Conservation (phyloP, 2,113 vertebrate species). For the Pachyramphus minor region DNA sequence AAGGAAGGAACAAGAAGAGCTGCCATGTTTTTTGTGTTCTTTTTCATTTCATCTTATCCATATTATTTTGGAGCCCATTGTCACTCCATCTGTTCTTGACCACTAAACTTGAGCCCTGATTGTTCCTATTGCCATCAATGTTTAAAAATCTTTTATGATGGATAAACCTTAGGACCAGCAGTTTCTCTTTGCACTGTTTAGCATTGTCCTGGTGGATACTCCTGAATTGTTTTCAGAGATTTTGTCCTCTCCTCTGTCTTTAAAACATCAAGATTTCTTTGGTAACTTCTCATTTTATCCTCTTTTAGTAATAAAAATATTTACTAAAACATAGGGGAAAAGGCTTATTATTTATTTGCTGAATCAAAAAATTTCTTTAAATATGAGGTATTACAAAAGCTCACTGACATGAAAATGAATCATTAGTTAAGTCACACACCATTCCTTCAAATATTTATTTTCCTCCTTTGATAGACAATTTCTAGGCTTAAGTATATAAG, state of each 20-base stretch:
- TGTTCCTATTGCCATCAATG: not conserved
- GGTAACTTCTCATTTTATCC: not conserved
- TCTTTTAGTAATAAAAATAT: not conserved
- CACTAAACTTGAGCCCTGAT: not conserved
- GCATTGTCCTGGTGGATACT: not conserved
- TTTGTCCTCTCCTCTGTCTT: not conserved
- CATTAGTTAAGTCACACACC: not conserved
- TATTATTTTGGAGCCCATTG: not conserved
- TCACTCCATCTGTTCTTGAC: not conserved
- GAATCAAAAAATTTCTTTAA: not conserved
- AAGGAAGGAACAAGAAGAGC: not conserved
- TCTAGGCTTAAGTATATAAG: not conserved
- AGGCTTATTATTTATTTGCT: not conserved
- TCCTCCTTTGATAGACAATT: not conserved
- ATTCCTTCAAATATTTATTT: not conserved
- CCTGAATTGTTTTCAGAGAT: not conserved
- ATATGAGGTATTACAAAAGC: not conserved
- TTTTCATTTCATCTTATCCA: not conserved
- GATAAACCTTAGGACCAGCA: not conserved
- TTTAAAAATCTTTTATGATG: not conserved
- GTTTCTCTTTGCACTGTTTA: not conserved
- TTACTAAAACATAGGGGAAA: not conserved
- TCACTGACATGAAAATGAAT: not conserved
- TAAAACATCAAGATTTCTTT: not conserved
- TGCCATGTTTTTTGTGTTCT: not conserved